A percentile compares a stretch with the other conserved stretches of the same genome.
Evolutionary conservation across 53 echinoderm and acorn worm genomes (phyloP).

Genomic region (Luidia sarsii): DNA sequence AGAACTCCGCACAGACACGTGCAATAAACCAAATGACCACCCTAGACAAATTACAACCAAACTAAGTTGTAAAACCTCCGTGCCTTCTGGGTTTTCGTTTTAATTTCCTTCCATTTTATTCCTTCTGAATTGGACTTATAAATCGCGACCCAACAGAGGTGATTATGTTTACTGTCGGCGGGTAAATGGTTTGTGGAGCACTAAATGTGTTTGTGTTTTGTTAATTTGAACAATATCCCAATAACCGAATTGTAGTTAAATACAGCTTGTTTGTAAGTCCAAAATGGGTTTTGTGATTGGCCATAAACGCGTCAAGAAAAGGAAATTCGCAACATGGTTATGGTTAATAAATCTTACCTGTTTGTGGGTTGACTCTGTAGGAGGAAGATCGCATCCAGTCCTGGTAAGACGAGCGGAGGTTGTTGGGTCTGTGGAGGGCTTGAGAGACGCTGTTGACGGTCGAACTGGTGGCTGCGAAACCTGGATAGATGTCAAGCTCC

Average conservation of each 20-base stretch:
- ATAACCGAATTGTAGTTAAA: neutral
- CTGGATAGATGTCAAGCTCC: constrained; percentile 40
- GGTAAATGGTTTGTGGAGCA: neutral
- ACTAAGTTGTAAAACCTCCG: constrained; percentile 35
- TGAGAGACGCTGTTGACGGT: constrained; percentile 26
- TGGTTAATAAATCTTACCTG: no score
- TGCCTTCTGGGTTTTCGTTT: no score
- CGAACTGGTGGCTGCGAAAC: constrained; percentile 12
- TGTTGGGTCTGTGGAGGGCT: constrained; percentile 44
- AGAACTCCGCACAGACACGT: constrained; percentile 7
- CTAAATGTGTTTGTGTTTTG: neutral
- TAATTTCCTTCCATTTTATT: neutral
- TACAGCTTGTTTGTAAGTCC: no score
- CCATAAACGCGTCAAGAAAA: no score
- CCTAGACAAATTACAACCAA: constrained; percentile 33
- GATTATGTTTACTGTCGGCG: constrained; percentile 15
- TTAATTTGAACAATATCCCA: neutral
- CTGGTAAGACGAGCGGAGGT: constrained; percentile 48
- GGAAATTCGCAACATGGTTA: no score
- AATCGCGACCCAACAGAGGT: no score
- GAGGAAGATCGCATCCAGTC: constrained; percentile 86
- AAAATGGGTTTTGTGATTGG: no score
- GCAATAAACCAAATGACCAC: constrained; percentile 30
- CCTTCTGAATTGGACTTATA: constrained; percentile 33
- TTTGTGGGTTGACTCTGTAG: constrained; percentile 88